Evolutionary conservation across 2,113 vertebrate species (phyloP), one percentile per base, ranked within the genome.

Genomic region (Stictonetta naevosa): DNA sequence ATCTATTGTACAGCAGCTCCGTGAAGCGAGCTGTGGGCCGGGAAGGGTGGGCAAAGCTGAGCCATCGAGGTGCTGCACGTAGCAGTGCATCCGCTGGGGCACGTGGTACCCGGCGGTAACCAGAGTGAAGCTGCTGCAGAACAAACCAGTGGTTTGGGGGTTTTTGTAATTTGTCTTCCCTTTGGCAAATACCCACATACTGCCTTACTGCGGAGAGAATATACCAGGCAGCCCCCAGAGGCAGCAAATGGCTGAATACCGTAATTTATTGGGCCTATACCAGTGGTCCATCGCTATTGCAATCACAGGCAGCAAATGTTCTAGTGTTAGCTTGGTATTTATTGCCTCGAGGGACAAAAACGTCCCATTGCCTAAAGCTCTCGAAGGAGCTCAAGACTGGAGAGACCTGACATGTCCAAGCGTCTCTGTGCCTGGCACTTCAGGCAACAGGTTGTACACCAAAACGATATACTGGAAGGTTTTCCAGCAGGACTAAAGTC

Each of bases 401-500:
- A 48, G 44, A 44, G 82, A 67, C 1, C 3, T 9, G 46, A 44
- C 13, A 4, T 34, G 52, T 20, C 46, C 40, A 10, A 67, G 11
- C 29, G 13, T 40, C 75, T 63, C 34, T 16, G 15, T 31, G 34
- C 36, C 44, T 48, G 69, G 50, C 10, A 22, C n/a, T 73, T 93
- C 3, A 55, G 59, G 67, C 68, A 73, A 42, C 38, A 60, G n/a
- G 79, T 11, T 25, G 15, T 13, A n/a, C 31, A 52, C 44, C 4
- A 38, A 80, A 81, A 64, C 42, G 63, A 56, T 33, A 16, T 3
- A 11, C 1, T 29, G 40, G 48, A 59, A 75, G 33, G 29, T 48
- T 86, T 93, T 71, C 68, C 64, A 62, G 83, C 67, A 83, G 86
- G 79, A 67, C 64, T 85, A 19, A 89, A 77, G 40, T 68, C 34